These are phyloP conservation scores for Coendou prehensilis DNA, from an alignment of 2,797 vertebrate genomes.

Conservation along the genomic window DNA sequence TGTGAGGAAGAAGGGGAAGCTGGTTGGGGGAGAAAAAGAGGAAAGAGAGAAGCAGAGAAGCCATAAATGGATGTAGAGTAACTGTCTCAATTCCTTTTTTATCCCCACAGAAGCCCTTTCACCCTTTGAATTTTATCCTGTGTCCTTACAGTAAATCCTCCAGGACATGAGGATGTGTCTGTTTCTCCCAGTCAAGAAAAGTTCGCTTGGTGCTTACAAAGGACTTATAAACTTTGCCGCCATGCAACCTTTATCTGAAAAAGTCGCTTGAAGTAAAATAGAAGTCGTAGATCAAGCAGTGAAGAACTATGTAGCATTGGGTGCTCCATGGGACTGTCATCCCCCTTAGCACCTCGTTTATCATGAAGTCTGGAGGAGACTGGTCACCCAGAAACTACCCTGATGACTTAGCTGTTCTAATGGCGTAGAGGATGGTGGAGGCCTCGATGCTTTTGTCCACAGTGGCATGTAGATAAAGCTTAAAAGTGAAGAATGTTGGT, in stretches of 20 bases:
- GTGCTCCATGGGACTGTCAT: not conserved
- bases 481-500: not conserved
- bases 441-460: not conserved
- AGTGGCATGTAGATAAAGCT: not conserved
- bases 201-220: not conserved
- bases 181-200: not conserved
- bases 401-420: not conserved
- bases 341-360: not conserved
- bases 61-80: fast-evolving
- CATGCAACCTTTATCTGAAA: slow-evolving; percentile 10
- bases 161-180: not conserved
- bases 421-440: fast-evolving
- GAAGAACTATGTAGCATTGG: not conserved
- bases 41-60: not conserved
- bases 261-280: slow-evolving; percentile 35
- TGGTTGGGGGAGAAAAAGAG: not conserved
- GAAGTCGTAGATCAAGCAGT: not conserved
- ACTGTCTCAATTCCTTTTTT: not conserved
- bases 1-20: not conserved
- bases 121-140: not conserved
- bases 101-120: not conserved
- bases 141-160: not conserved
- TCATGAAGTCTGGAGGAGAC: not conserved
- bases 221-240: not conserved
- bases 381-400: not conserved